Evolutionary conservation across 37 sponge, comb jelly and placozoan genomes (phyloP).

Genomic region (Ephydatia muelleri): DNA sequence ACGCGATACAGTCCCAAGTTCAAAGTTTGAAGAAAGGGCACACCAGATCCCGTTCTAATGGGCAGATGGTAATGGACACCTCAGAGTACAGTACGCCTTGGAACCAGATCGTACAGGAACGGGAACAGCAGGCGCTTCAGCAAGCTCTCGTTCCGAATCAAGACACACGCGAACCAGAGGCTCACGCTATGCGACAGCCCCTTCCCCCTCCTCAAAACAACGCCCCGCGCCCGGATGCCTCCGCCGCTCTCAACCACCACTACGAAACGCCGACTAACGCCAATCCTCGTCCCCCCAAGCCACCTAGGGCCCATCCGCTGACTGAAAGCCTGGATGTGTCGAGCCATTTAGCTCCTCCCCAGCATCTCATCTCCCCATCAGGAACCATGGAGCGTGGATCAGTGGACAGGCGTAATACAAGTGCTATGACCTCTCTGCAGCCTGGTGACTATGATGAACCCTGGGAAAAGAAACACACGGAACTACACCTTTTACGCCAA

Average conservation of each 20-base stretch:
- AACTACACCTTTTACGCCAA: neutral
- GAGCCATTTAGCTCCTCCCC: constrained; percentile 18
- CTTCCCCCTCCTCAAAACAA: neutral
- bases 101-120: neutral
- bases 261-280: neutral
- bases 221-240: neutral
- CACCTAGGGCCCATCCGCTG: neutral
- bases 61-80: constrained; percentile 35
- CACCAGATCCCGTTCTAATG: neutral
- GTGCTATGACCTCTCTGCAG: neutral
- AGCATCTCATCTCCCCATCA: constrained; percentile 15
- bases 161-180: neutral
- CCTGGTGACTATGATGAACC: constrained; percentile 73
- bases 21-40: neutral
- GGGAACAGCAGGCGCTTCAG: neutral
- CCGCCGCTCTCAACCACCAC: neutral
- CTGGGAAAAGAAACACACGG: constrained; percentile 50
- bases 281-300: neutral
- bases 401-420: neutral
- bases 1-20: neutral
- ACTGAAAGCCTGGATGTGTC: constrained; percentile 22
- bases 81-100: constrained; percentile 49
- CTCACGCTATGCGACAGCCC: neutral
- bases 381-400: constrained; percentile 1
- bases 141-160: neutral